Percentiles rank a stretch among this genome's conserved stretches.
Conservation (phyloP, 1,140 invertebrate genomes). For the Dreissena rostriformis region DNA sequence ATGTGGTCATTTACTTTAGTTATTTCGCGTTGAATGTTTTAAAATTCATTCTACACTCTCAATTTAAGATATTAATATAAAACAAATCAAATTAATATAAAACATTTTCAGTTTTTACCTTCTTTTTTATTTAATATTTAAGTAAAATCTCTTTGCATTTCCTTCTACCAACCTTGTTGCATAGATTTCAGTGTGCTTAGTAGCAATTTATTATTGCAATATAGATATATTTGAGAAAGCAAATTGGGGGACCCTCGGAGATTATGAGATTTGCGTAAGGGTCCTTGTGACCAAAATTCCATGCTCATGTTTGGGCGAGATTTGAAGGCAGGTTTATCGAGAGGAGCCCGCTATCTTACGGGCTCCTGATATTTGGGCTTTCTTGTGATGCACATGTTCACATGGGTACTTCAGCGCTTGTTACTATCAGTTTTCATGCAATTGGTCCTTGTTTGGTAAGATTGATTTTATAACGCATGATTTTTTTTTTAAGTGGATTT, state of each 20-base stretch:
- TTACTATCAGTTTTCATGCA: no score
- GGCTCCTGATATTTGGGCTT: not conserved
- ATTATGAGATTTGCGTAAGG: conserved; percentile 35
- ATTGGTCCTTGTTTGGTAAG: no score
- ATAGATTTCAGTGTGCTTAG: conserved; percentile 31
- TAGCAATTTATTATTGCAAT: conserved; percentile 31
- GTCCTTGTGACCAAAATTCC: not conserved
- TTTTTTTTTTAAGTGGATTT: no score
- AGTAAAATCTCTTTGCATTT: no score
- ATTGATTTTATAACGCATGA: no score
- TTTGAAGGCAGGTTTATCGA: not conserved
- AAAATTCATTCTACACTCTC: no score
- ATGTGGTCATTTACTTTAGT: no score
- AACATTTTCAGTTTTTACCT: no score
- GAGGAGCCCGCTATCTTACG: not conserved
- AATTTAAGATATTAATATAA: no score
- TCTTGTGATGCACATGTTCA: not conserved
- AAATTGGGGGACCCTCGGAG: conserved; percentile 11
- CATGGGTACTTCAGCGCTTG: not conserved
- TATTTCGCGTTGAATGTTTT: no score
- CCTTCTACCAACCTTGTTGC: conserved; percentile 14
- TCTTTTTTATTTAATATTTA: no score
- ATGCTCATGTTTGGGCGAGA: conserved; percentile 5
- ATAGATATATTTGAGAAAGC: not conserved
- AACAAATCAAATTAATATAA: no score